A percentile compares a stretch with the other conserved stretches of the same genome.
These are phyloP conservation scores for Stegophylla sp. DNA, from an alignment of 2,888 invertebrate species.

Conservation along the genomic window DNA sequence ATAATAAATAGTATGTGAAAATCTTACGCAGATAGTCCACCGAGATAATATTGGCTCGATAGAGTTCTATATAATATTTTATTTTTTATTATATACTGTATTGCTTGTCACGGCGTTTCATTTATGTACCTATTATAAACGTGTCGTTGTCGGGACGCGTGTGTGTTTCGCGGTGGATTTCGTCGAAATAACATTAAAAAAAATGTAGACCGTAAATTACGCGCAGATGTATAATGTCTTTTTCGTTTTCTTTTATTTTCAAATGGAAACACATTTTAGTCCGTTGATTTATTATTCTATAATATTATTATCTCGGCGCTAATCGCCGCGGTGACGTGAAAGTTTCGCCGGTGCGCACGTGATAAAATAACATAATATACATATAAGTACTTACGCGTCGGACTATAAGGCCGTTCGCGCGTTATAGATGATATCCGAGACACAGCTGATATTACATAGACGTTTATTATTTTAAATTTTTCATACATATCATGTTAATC, in stretches of 20 bases:
- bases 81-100: too few species aligned
- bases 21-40: slow-evolving; percentile 3
- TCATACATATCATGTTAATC: not conserved
- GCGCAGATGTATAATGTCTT: not conserved
- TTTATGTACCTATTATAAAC: too few species aligned
- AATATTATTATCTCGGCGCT: slow-evolving; percentile 37
- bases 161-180: slow-evolving; percentile 14
- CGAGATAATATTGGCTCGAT: slow-evolving; percentile 24
- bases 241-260: not conserved
- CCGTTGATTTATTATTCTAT: slow-evolving; percentile 34
- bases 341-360: not conserved
- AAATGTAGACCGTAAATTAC: slow-evolving; percentile 31
- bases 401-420: slow-evolving; percentile 30
- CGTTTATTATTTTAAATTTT: slow-evolving; percentile 8
- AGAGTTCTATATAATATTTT: too few species aligned
- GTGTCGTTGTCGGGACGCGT: slow-evolving; percentile 16
- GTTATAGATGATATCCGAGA: not conserved
- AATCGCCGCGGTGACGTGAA: slow-evolving; percentile 44
- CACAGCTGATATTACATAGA: too few species aligned
- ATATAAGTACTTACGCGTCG: not conserved
- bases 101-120: slow-evolving; percentile 18
- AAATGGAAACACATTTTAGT: not conserved
- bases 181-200: slow-evolving; percentile 28
- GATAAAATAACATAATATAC: not conserved
- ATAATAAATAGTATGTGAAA: too few species aligned